These are phyloP conservation scores for Pollimyrus isidori DNA, from an alignment of 2,113 vertebrate genomes.

Conservation along the genomic window DNA sequence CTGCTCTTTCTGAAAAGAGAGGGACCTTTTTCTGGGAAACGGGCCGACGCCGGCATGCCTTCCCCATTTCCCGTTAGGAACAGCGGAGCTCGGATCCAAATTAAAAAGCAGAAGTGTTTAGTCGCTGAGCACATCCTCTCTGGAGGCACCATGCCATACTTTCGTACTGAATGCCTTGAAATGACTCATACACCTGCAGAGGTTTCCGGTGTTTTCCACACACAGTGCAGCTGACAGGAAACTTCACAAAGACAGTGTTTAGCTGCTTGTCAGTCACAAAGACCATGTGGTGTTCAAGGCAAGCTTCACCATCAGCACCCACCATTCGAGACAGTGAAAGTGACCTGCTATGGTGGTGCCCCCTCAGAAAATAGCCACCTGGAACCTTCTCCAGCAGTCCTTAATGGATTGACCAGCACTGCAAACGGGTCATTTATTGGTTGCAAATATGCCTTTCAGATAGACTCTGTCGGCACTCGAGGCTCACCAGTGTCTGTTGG, in stretches of 20 bases:
- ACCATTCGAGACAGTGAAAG: not conserved
- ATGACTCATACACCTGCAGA: not conserved
- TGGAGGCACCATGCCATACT: not conserved
- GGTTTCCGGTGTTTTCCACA: not conserved
- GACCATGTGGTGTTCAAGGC: not conserved
- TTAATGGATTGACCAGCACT: not conserved
- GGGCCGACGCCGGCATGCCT: not conserved
- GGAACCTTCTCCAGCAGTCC: not conserved
- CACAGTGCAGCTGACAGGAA: not conserved
- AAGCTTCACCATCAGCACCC: not conserved
- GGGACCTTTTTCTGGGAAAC: not conserved
- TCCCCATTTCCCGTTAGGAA: not conserved
- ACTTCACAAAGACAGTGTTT: not conserved
- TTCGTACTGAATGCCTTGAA: not conserved
- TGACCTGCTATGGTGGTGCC: not conserved
- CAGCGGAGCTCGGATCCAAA: not conserved
- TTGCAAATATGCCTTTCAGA: not conserved
- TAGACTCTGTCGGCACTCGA: not conserved
- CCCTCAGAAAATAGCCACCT: not conserved
- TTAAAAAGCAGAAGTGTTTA: not conserved
- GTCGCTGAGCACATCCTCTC: not conserved
- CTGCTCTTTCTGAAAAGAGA: not conserved
- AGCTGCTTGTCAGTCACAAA: not conserved
- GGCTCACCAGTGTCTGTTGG: not conserved
- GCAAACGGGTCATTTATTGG: not conserved